Evolutionary conservation across 2,797 vertebrate species (phyloP), one percentile per base, ranked within the genome.

Genomic region (Selene dorsalis): DNA sequence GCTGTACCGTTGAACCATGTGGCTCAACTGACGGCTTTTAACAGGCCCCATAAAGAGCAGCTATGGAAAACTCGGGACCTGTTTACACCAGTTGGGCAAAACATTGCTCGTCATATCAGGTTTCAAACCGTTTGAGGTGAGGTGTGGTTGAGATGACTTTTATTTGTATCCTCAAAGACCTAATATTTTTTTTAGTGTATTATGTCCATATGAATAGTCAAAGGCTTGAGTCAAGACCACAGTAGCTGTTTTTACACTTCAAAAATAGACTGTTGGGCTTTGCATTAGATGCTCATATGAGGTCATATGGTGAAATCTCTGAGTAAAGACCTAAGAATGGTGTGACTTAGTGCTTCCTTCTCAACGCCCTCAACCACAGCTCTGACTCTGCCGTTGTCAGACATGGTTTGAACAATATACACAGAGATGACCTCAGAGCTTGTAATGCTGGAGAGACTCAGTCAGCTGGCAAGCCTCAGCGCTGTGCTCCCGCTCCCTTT

Each of bases 361-460:
- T 76, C 66, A 39, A 35, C 68, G 32, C 17, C 60, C 60, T 70
- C 24, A 65, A 64, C 73, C 69, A 20, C 30, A 70, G 45, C 67
- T 71, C 60, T 77, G 22, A 38, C 50, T 73, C 32, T 60, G 28
- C 38, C 16, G 28, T 28, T 75, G 76, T 75, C 53, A 69, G 18
- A 30, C 22, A 26, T 62, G 41, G 60, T 73, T 73, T 73, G 58
- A 75, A 76, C 70, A 65, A 41, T 64, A 67, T 14, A 59, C 48
- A 38, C 57, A 45, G 45, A 55, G 77, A 86, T 93, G 89, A 93
- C 77, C 84, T 93, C 90, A 94, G 80, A 66, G 69, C 55, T 57
- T 38, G 86, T 94, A 82, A 84, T 64, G 48, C 35, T 63, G 79
- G 83, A 74, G 78, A 77, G 68, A 69, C 57, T 83, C 58, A 73